These are phyloP conservation scores for Sceloporus undulatus DNA, from an alignment of 2,113 vertebrate species.

Conservation along the genomic window DNA sequence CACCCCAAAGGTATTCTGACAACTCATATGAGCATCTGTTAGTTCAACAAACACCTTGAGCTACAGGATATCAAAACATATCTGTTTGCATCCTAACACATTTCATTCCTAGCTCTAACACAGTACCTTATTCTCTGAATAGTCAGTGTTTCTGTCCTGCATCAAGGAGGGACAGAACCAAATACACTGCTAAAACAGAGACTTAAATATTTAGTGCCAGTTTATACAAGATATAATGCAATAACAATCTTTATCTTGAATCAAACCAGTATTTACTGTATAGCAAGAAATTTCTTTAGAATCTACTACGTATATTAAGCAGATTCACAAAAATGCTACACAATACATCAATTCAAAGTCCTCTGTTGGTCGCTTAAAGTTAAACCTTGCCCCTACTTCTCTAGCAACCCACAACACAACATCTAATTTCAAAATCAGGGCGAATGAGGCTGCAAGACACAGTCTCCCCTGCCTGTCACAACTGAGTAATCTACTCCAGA, in stretches of 20 bases:
- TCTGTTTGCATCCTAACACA: neutral
- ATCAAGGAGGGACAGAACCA: neutral
- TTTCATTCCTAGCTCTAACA: neutral
- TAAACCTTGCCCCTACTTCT: too few relatives aligned
- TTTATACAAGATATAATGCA: neutral
- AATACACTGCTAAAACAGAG: neutral
- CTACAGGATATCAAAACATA: neutral
- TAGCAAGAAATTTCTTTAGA: neutral
- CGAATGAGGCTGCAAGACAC: too few relatives aligned
- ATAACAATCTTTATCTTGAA: neutral
- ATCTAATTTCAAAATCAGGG: too few relatives aligned
- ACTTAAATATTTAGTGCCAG: neutral
- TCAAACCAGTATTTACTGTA: neutral
- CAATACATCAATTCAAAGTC: neutral
- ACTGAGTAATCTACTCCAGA: too few relatives aligned
- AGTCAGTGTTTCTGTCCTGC: neutral
- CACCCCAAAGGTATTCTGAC: neutral
- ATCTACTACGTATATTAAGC: neutral
- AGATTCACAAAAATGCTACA: neutral
- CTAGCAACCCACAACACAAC: too few relatives aligned
- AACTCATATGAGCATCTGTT: constrained; percentile 15
- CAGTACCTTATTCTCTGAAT: neutral
- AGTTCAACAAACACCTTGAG: constrained; percentile 21
- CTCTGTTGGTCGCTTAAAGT: too few relatives aligned
- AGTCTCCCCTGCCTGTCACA: too few relatives aligned